Base-by-base conservation (phyloP, 2,888 invertebrate species). In the Nemoura dubitans region DNA sequence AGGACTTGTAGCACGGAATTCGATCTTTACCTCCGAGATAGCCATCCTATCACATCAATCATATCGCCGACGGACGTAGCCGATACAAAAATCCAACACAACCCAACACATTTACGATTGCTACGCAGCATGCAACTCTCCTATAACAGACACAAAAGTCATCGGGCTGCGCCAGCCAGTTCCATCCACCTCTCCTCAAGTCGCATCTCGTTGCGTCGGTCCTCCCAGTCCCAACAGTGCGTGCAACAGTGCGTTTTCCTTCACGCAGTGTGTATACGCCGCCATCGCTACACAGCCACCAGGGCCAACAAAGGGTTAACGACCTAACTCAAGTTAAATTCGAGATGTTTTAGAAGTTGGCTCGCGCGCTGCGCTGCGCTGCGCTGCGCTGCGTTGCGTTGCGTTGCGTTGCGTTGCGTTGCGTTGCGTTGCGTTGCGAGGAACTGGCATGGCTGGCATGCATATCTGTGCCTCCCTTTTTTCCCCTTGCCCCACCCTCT, bases 301-400 rank as follows among this genome's bases (percentile, higher is more conserved):
- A 81, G 28, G 29, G 30, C n/a, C 30, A 25, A 25, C 21, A 83
- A 83, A 83, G 83, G 83, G 83, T 83, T 83, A 83, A 27, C 42
- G 83, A 83, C 83, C 83, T 83, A 83, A 83, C 26, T 27, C 83
- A 83, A 83, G 83, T 83, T 83, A 83, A 83, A 42, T 43, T 43
- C 83, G 43, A 81, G 81, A 81, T 29, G 81, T 81, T 81, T 81
- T 81, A 81, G 81, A 29, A 81, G 28, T 29, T n/a, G 28, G 28
- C 28, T 29, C 30, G n/a, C 21, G n/a, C n/a, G 81, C 27, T 78
- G 78, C 80, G 80, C 10, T 36, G 36, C 36, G 36, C 27, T 6
- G 26, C 80, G 80, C 27, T 6, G 26, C 80, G 80, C 6, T 27
- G 14, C 14, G 80, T 80, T 76, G 76, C 80, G 80, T 27, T 80